Evolutionary conservation across 1,140 invertebrate species (phyloP).

Genomic region (Reticulitermes speratus): DNA sequence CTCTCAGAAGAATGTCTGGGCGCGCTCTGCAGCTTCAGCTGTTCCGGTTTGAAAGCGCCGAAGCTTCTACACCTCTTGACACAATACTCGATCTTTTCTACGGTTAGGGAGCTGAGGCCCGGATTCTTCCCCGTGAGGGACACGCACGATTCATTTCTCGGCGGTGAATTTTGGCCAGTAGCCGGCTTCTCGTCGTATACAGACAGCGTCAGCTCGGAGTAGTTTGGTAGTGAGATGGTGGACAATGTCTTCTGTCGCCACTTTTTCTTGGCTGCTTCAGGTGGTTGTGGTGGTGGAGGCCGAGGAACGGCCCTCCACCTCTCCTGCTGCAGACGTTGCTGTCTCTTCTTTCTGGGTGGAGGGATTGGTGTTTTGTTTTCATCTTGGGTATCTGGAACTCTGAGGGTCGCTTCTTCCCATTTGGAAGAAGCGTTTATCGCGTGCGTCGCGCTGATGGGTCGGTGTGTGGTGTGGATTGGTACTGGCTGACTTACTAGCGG

Average conservation of each 20-base stretch:
- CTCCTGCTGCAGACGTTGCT: neutral
- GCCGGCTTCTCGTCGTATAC: neutral
- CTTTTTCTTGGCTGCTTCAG: neutral
- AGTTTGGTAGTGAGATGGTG: neutral
- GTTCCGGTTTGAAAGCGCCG: conserved; percentile 46
- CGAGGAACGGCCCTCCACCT: neutral
- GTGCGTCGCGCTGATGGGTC: neutral
- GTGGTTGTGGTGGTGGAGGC: neutral
- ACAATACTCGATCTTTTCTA: conserved; percentile 44
- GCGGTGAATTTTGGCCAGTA: neutral
- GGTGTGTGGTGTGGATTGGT: neutral
- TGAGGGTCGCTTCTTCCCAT: neutral
- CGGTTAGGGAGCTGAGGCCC: conserved; percentile 32
- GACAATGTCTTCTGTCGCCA: neutral
- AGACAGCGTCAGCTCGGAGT: neutral
- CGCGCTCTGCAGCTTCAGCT: conserved; percentile 41
- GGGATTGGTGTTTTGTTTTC: neutral
- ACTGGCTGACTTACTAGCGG: neutral
- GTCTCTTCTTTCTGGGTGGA: neutral
- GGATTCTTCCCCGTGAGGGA: neutral
- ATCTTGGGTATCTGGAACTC: neutral
- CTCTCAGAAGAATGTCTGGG: conserved; percentile 42
- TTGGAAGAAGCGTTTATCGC: neutral
- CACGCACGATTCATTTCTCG: neutral
- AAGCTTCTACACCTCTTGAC: conserved; percentile 47